Evolutionary conservation across 2,797 vertebrate genomes (phyloP).

Genomic region (Enteromius mattozi): DNA sequence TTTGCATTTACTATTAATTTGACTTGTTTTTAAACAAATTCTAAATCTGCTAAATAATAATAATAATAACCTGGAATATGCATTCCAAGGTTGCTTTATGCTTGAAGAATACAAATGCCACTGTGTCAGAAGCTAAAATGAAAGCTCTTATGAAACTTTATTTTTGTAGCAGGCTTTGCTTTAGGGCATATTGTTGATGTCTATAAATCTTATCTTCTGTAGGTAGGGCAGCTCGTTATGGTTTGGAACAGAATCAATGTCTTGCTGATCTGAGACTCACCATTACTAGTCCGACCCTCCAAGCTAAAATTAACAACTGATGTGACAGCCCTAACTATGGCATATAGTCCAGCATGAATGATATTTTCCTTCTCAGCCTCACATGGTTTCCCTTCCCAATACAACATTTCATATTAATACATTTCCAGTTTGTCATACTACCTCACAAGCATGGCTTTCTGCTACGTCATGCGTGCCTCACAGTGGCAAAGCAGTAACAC

Average conservation of each 20-base stretch:
- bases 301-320: conserved; percentile 13
- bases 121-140: background rate
- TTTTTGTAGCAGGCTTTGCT: background rate
- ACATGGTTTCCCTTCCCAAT: conserved; percentile 21
- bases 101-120: background rate
- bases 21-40: background rate
- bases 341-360: background rate
- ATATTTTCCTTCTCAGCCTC: background rate
- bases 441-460: conserved; percentile 37
- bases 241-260: conserved; percentile 23
- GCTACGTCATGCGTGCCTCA: conserved; percentile 15
- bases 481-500: background rate
- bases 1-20: background rate
- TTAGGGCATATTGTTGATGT: background rate
- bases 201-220: background rate
- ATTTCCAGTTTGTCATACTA: conserved; percentile 11
- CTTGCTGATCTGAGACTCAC: conserved; percentile 21
- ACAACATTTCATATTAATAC: conserved; percentile 12
- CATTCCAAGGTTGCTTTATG: background rate
- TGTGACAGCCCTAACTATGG: conserved; percentile 3
- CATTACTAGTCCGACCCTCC: background rate
- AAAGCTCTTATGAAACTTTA: background rate
- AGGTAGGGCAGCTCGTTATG: conserved; percentile 11
- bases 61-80: background rate
- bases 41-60: background rate